A percentile compares a stretch with the other conserved stretches of the same genome.
Conservation (phyloP, 2,113 vertebrate genomes). For the Felis catus region F.catus_Fca126_mat1.0 CM031420.1:147937001-147937500, state of each 20-base stretch:
- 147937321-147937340: not conserved
- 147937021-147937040: too few species aligned
- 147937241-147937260: not conserved
- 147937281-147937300: not conserved
- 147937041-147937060: too few species aligned
- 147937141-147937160: too few species aligned
- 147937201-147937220: too few species aligned
- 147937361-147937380: constrained; percentile 14
- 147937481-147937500: not conserved
- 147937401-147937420: not conserved
- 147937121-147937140: too few species aligned
- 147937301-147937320: not conserved
- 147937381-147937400: not conserved
- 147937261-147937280: not conserved
- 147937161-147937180: too few species aligned
- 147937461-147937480: not conserved
- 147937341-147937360: not conserved
- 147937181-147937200: not conserved
- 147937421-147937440: not conserved
- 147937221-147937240: not conserved
- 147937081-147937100: too few species aligned
- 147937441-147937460: not conserved
- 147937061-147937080: too few species aligned
- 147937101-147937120: too few species aligned
- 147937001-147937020: too few species aligned